phyloP scores from a whole-genome alignment of 2,113 vertebrate genomes.

The Oophaga pumilio region DNA sequence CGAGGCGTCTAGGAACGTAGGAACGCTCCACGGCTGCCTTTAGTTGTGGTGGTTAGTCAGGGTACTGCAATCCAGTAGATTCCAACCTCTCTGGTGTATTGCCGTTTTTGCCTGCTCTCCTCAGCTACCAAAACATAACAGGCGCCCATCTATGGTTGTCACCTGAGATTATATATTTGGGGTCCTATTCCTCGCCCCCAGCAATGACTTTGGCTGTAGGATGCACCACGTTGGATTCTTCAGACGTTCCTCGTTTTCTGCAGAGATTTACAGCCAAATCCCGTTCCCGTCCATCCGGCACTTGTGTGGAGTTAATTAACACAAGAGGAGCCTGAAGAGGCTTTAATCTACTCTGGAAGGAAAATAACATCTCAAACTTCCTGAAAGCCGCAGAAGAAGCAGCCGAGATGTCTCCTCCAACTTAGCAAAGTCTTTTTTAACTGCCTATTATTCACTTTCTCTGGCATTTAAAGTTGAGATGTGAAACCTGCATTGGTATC shows the following conservation, averaged over 20 bases:
- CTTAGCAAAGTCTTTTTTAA: conserved; percentile 39
- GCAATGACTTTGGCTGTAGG: background rate
- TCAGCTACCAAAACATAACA: too few relatives aligned
- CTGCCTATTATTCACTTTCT: conserved; percentile 47
- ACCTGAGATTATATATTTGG: too few relatives aligned
- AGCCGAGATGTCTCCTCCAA: conserved; percentile 3
- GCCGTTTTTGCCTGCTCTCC: too few relatives aligned
- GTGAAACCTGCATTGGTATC: conserved; percentile 49
- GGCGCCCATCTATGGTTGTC: too few relatives aligned
- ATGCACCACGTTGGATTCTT: background rate
- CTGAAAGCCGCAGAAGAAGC: conserved; percentile 1
- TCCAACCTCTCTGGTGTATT: too few relatives aligned
- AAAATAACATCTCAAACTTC: conserved; percentile 30
- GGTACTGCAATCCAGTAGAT: too few relatives aligned
- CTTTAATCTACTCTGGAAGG: conserved; percentile 23
- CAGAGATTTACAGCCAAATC: background rate
- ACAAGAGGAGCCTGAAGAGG: background rate
- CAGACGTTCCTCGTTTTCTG: background rate
- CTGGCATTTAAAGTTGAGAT: conserved; percentile 47
- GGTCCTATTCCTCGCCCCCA: too few relatives aligned
- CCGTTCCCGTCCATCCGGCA: background rate
- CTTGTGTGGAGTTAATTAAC: background rate
- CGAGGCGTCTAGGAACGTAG: too few relatives aligned
- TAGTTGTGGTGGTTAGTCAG: too few relatives aligned
- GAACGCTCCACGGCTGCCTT: too few relatives aligned